Conservation (phyloP, 1,140 invertebrate genomes). For the Drosophila triauraria region DNA sequence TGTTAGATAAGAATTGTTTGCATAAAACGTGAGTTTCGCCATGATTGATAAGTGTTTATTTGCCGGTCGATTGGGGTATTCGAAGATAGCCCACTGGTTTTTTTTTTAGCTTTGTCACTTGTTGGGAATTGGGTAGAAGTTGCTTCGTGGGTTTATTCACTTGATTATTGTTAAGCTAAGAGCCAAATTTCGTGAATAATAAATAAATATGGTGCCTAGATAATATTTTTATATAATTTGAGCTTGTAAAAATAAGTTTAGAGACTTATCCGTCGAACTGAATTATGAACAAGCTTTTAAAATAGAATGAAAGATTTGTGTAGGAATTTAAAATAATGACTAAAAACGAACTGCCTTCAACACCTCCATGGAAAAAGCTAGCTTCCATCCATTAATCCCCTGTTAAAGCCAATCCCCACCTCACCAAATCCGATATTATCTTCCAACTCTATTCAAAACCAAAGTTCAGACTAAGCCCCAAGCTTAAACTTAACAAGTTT, state of each 20-base stretch:
- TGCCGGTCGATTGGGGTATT: conserved; percentile 6
- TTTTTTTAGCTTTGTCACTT: neutral
- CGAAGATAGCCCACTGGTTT: neutral
- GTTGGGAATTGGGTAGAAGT: neutral
- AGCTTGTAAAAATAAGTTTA: no score
- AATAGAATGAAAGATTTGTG: neutral
- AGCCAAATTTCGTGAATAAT: neutral
- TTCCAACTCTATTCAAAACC: conserved; percentile 1
- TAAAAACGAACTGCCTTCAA: no score
- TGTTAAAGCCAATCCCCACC: conserved; percentile 1
- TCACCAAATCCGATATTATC: conserved; percentile 5
- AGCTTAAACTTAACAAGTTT: conserved; percentile 33
- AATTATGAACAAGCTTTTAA: neutral
- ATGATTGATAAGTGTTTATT: conserved; percentile 42
- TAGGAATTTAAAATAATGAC: no score
- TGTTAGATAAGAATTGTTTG: conserved; percentile 59
- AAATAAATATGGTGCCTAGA: neutral
- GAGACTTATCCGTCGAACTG: no score
- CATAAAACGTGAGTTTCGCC: conserved; percentile 64
- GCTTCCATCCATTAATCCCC: conserved; percentile 2
- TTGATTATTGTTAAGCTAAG: no score
- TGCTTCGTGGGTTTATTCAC: neutral
- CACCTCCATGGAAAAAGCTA: neutral
- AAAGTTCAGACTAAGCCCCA: conserved; percentile 21
- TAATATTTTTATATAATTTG: neutral